Conservation (phyloP, 2,797 vertebrate species). For the Enteromius mattozi region DNA sequence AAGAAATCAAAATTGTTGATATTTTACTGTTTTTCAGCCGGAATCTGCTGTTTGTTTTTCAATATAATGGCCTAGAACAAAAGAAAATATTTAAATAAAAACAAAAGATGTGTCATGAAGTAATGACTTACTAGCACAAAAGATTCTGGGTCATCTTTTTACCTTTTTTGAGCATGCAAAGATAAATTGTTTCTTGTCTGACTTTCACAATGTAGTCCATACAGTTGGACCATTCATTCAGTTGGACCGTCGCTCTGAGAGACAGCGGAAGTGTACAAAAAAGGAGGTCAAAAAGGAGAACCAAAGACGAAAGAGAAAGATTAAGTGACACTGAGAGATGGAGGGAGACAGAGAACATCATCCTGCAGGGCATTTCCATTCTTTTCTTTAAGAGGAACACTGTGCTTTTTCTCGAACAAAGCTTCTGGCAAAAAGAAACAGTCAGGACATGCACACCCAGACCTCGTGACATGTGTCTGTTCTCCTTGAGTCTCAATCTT, state of each 20-base stretch:
- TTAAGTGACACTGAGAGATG: constrained; percentile 44
- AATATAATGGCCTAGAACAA: background rate
- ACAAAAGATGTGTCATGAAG: background rate
- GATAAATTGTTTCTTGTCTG: constrained; percentile 27
- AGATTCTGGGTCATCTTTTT: constrained; percentile 17
- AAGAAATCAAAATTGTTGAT: background rate
- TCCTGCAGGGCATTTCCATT: constrained; percentile 52
- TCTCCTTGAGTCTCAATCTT: constrained; percentile 40
- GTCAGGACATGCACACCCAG: constrained; percentile 31
- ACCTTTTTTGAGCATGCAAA: constrained; percentile 36
- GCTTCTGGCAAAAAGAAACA: constrained; percentile 55
- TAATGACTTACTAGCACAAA: constrained; percentile 6
- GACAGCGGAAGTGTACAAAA: background rate
- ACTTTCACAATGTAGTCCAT: constrained; percentile 17
- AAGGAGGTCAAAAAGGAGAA: constrained; percentile 36
- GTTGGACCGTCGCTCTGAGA: background rate
- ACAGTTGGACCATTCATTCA: background rate
- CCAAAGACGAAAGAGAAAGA: constrained; percentile 51
- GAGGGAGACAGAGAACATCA: constrained; percentile 39
- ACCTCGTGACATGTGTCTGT: constrained; percentile 40
- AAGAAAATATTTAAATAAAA: background rate
- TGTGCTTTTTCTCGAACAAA: constrained; percentile 41
- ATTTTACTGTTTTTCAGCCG: background rate
- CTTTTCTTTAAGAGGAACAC: constrained; percentile 31
- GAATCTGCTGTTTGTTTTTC: background rate